Conservation (phyloP, 2,888 invertebrate species). For the Reticulitermes lucifugus region DNA sequence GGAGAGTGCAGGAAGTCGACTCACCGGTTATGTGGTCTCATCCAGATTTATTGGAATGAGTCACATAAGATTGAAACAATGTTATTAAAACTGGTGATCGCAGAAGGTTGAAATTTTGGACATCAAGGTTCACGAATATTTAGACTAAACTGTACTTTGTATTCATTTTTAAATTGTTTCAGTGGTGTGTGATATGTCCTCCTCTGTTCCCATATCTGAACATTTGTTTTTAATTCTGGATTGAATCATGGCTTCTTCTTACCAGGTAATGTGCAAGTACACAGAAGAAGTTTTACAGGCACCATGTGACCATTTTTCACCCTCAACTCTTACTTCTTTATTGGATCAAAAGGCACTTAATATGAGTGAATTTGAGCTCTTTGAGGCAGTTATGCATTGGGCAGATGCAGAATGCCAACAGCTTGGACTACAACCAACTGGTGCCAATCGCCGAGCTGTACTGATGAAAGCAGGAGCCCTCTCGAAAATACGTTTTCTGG, state of each 20-base stretch:
- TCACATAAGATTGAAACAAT: too few species aligned
- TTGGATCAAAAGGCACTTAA: conserved; percentile 67
- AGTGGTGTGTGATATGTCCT: neutral
- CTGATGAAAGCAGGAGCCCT: conserved; percentile 65
- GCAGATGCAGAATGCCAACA: conserved; percentile 66
- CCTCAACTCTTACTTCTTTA: conserved; percentile 66
- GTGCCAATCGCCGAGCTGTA: conserved; percentile 65
- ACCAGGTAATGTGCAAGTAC: conserved; percentile 67
- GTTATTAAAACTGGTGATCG: too few species aligned
- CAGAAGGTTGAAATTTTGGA: too few species aligned
- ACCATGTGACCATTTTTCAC: conserved; percentile 66
- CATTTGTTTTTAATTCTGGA: neutral
- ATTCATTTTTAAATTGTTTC: too few species aligned
- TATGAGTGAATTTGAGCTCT: conserved; percentile 67
- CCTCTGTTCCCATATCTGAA: neutral
- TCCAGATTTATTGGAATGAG: too few species aligned
- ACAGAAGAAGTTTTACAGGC: conserved; percentile 68
- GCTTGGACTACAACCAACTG: conserved; percentile 61
- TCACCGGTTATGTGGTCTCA: too few species aligned
- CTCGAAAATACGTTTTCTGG: conserved; percentile 64
- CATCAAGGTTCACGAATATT: too few species aligned
- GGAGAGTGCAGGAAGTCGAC: too few species aligned
- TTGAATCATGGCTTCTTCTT: conserved; percentile 11
- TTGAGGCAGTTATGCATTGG: conserved; percentile 70
- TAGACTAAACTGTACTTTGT: too few species aligned